phyloP scores from a whole-genome alignment of 2,113 vertebrate genomes.

The Leiothrix lutea region DNA sequence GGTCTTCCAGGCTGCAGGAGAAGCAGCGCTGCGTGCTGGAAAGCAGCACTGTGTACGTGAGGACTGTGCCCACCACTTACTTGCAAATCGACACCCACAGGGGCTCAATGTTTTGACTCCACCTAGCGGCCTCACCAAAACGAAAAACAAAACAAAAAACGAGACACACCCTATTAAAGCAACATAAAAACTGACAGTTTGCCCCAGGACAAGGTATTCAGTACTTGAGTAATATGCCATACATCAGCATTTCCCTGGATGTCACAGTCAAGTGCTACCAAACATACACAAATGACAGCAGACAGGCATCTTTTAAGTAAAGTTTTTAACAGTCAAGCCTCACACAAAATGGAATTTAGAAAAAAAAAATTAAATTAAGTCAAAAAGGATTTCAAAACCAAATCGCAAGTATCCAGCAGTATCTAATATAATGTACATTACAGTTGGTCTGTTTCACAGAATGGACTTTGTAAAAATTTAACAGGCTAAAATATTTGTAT shows the following conservation, averaged over 20 bases:
- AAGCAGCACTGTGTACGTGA: accelerated
- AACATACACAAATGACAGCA: neutral
- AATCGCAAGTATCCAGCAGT: neutral
- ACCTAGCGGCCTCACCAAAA: neutral
- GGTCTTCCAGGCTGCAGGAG: neutral
- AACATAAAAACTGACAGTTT: neutral
- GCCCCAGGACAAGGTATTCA: neutral
- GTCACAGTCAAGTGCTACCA: neutral
- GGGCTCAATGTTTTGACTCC: neutral
- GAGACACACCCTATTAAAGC: neutral
- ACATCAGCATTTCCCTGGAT: neutral
- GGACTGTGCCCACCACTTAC: accelerated
- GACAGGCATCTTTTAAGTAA: neutral
- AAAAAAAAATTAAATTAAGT: neutral
- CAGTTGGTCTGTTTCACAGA: neutral
- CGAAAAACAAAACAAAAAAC: neutral
- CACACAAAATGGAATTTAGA: accelerated
- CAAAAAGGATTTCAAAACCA: neutral
- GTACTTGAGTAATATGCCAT: neutral
- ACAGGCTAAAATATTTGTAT: neutral
- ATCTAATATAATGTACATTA: neutral
- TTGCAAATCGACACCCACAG: too few species aligned
- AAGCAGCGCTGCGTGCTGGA: neutral
- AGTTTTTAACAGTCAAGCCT: neutral
- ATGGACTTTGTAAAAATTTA: neutral